Percentiles rank a stretch among this genome's conserved stretches.
Conservation (phyloP, 1,140 invertebrate genomes). For the Coelopa frigida region DNA sequence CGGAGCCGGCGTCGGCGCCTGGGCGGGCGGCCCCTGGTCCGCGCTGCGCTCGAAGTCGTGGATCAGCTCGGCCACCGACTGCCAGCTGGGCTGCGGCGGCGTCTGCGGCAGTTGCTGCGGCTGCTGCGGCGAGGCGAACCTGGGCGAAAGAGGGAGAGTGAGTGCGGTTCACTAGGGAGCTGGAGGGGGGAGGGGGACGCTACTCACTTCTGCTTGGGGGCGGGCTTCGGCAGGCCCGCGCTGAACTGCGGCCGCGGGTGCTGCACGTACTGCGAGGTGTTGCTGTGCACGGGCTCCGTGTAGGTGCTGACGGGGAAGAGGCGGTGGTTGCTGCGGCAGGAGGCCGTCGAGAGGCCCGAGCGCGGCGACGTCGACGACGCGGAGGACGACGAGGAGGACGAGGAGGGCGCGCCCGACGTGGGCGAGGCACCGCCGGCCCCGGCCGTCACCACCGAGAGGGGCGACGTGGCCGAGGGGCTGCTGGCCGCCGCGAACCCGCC, state of each 20-base stretch:
- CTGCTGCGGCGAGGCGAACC: too few species aligned
- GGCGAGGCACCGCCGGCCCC: slow-evolving; percentile 1
- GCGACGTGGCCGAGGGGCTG: slow-evolving; percentile 7
- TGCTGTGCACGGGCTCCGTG: slow-evolving; percentile 48
- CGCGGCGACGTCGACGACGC: slow-evolving; percentile 3
- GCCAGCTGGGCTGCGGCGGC: slow-evolving; percentile 37
- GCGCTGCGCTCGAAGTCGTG: slow-evolving; percentile 58
- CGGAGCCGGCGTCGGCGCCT: neutral
- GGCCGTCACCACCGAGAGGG: neutral
- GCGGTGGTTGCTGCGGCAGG: slow-evolving; percentile 44
- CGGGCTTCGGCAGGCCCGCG: slow-evolving; percentile 31
- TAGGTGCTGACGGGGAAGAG: slow-evolving; percentile 56
- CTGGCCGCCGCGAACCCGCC: neutral
- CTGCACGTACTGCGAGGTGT: slow-evolving; percentile 41
- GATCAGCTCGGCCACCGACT: slow-evolving; percentile 68
- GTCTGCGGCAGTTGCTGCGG: neutral
- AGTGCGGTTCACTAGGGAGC: too few species aligned
- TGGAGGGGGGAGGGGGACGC: too few species aligned
- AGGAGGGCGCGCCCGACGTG: neutral
- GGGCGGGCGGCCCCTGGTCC: slow-evolving; percentile 39
- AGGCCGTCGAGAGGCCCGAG: slow-evolving; percentile 8
- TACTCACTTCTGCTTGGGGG: too few species aligned
- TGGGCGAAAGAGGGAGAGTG: too few species aligned
- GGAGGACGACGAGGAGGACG: slow-evolving; percentile 5
- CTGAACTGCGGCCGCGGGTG: slow-evolving; percentile 41